Base-by-base conservation (phyloP, 92 coral and sea anemone species). In the Paragorgia papillata region DNA sequence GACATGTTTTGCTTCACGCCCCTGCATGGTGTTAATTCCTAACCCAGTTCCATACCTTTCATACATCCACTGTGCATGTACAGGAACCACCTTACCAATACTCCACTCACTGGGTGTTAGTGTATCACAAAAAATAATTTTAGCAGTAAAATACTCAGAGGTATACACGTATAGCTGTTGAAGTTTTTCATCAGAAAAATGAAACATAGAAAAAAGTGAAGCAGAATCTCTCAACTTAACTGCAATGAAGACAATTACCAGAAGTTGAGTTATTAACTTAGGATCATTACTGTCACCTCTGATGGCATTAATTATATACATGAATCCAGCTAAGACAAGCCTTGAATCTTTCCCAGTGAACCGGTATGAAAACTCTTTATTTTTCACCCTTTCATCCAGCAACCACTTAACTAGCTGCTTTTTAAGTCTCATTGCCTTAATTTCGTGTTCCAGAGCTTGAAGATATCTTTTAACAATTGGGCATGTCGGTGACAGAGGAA, bases 1-100 rank as follows among this genome's bases (percentile, higher is more conserved):
- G 0, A 79, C 86, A 74, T 84, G 91, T 32, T 88, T 88, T 1
- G 88, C 88, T 57, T 88, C 91, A 22, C 91, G n/a, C 0, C 88
- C 91, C 69, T 88, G 88, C 88, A 84, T 88, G 10, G 91, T 80
- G 46, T 67, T 71, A 35, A 82, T 73, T 13, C 85, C 88, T 58
- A 83, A 75, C 17, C 91, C 88, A n/a, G 80, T 68, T 0, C 87
- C 90, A 83, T 70, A 87, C 27, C 39, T 63, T 15, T 87, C 90
- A 87, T 61, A 57, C 80, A 83, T 57, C 61, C n/a, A 64, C 80
- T 87, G 27, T 13, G 88, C 12, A 50, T 87, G 91, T 26, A 65
- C 85, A 65, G 61, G 55, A 50, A 83, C 88, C 48, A 83, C 66
- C n/a, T 87, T 62, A 10, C 88, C 88, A 56, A 87, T 55, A 22